Percentiles rank a stretch among this genome's conserved stretches.
Evolutionary conservation across 2,888 invertebrate species (phyloP).

Genomic region (Cataglyphis albicans): DNA sequence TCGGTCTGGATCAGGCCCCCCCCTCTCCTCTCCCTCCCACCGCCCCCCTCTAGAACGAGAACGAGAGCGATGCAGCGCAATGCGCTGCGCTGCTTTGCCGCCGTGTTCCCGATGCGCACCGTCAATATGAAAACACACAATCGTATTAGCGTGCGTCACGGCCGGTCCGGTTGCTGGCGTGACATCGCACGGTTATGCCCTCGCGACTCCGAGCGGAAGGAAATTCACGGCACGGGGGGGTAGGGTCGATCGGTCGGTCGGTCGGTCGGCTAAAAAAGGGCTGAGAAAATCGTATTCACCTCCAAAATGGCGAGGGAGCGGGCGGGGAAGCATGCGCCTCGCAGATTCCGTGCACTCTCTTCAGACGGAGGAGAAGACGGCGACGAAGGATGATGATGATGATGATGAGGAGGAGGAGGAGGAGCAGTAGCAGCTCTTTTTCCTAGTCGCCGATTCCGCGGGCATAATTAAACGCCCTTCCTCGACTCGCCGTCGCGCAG

Average conservation of each 20-base stretch:
- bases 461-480: constrained; percentile 70
- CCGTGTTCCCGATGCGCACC: not conserved
- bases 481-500: constrained; percentile 62
- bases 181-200: constrained; percentile 12
- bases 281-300: constrained; percentile 82
- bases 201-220: not conserved
- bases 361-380: constrained; percentile 59
- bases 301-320: constrained; percentile 85
- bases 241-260: constrained; percentile 22
- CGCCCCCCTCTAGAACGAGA: not conserved
- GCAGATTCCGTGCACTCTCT: constrained; percentile 70
- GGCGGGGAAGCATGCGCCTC: constrained; percentile 78
- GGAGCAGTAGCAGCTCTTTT: constrained; percentile 62
- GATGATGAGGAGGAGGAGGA: constrained; percentile 32
- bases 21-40: not conserved
- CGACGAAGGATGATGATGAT: not conserved
- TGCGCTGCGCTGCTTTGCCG: constrained; percentile 9
- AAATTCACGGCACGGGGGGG: not conserved
- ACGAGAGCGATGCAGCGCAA: constrained; percentile 1
- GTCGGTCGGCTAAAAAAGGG: constrained; percentile 55
- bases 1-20: constrained; percentile 64
- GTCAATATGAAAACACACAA: constrained; percentile 23
- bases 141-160: constrained; percentile 2
- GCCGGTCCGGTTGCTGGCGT: constrained; percentile 20
- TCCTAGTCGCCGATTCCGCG: constrained; percentile 69